phyloP scores from a whole-genome alignment of 2,888 invertebrate species.

The Temnothorax ravouxi region DNA sequence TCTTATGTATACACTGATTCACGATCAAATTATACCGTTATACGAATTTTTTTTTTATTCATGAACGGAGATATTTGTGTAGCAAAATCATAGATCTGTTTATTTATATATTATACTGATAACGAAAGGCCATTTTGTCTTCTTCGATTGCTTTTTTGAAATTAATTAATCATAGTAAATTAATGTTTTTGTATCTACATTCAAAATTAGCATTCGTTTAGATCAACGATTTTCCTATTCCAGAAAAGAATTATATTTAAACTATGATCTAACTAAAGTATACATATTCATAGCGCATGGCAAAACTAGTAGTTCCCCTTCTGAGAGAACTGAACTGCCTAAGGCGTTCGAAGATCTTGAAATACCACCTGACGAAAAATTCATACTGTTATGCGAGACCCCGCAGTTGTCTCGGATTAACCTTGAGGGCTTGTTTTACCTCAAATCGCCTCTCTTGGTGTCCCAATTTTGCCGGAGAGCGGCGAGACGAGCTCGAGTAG shows the following conservation, averaged over 20 bases:
- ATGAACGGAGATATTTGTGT: too few relatives aligned
- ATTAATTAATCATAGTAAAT: not conserved
- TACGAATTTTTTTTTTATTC: not conserved
- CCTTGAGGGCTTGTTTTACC: slow-evolving; percentile 47
- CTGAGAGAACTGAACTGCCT: not conserved
- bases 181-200: not conserved
- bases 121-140: not conserved
- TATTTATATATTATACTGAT: not conserved
- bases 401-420: slow-evolving; percentile 44
- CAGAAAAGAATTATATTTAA: not conserved
- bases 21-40: not conserved
- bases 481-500: slow-evolving; percentile 16
- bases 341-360: slow-evolving; percentile 18
- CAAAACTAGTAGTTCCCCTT: not conserved
- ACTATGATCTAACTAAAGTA: not conserved
- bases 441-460: slow-evolving; percentile 17
- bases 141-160: not conserved
- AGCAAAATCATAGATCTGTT: not conserved
- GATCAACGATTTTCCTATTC: not conserved
- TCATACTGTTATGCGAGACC: not conserved
- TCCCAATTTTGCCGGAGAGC: slow-evolving; percentile 47
- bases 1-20: not conserved
- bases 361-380: slow-evolving; percentile 38
- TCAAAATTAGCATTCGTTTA: not conserved
- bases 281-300: not conserved